Evolutionary conservation across 1,140 invertebrate genomes (phyloP).

Genomic region (Caenorhabditis briggsae): DNA sequence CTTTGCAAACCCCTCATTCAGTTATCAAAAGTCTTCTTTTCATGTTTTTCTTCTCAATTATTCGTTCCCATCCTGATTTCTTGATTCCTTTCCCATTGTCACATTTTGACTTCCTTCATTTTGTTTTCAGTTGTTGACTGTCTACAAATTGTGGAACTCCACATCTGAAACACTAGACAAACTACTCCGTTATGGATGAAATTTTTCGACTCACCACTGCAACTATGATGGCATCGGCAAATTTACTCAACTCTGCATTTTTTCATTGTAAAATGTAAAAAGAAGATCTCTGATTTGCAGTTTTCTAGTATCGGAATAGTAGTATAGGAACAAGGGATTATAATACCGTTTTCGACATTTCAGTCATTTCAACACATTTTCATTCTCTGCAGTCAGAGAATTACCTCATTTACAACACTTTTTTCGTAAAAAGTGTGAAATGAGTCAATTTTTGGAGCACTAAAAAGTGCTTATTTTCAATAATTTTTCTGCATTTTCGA

Average conservation of each 20-base stretch:
- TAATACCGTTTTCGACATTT: too few species aligned
- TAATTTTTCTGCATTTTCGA: too few species aligned
- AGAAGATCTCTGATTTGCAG: constrained; percentile 22
- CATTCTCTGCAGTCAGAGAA: too few species aligned
- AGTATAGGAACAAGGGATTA: too few species aligned
- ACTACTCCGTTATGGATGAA: constrained; percentile 28
- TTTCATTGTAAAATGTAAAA: not conserved
- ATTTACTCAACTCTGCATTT: not conserved
- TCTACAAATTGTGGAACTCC: not conserved
- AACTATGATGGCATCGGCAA: constrained; percentile 9
- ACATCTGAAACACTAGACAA: not conserved
- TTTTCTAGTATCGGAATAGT: not conserved
- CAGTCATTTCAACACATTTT: too few species aligned
- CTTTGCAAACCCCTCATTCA: too few species aligned
- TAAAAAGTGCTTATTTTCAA: too few species aligned
- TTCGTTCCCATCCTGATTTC: not conserved
- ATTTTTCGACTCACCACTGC: constrained; percentile 26
- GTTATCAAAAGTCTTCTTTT: not conserved
- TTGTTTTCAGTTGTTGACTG: not conserved
- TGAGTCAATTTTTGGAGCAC: too few species aligned
- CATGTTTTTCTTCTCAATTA: not conserved
- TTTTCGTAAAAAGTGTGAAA: too few species aligned
- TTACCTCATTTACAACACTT: too few species aligned
- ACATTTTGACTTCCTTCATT: not conserved
- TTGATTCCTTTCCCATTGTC: not conserved